Conservation (phyloP, 2,113 vertebrate genomes). For the Arizona elegans region DNA sequence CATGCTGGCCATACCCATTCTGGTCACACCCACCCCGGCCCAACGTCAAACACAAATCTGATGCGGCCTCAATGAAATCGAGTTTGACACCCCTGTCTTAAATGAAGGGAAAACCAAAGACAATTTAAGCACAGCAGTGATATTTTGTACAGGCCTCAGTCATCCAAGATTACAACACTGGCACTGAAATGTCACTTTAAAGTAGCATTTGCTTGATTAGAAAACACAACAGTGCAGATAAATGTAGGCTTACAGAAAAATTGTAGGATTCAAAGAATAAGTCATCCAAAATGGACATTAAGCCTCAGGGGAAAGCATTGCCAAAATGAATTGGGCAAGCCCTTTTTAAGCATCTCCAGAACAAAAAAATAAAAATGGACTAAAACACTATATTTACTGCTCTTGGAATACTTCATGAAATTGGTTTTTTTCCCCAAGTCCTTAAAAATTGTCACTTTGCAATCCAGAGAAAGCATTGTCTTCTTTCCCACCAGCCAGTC, state of each 20-base stretch:
- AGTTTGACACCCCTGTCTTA: background rate
- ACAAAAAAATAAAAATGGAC: background rate
- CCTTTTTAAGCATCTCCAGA: background rate
- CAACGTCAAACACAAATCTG: too few relatives aligned
- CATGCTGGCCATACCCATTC: too few relatives aligned
- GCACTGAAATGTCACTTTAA: background rate
- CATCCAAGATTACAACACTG: background rate
- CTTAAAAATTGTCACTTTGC: background rate
- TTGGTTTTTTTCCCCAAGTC: background rate
- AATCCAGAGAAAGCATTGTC: background rate
- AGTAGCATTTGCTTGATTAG: background rate
- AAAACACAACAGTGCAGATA: background rate
- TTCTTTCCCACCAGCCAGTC: background rate
- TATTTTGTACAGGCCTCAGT: background rate
- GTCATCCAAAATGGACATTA: background rate
- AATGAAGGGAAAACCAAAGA: background rate
- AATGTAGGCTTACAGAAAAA: background rate
- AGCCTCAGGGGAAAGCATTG: background rate
- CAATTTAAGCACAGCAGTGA: background rate
- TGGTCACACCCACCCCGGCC: too few relatives aligned
- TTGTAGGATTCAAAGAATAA: background rate
- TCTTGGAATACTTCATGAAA: background rate
- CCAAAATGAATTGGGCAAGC: background rate
- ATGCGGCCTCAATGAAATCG: too few relatives aligned
- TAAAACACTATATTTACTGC: background rate